phyloP scores from a whole-genome alignment of 2,888 invertebrate genomes.

The Cynaeus angustus region DNA sequence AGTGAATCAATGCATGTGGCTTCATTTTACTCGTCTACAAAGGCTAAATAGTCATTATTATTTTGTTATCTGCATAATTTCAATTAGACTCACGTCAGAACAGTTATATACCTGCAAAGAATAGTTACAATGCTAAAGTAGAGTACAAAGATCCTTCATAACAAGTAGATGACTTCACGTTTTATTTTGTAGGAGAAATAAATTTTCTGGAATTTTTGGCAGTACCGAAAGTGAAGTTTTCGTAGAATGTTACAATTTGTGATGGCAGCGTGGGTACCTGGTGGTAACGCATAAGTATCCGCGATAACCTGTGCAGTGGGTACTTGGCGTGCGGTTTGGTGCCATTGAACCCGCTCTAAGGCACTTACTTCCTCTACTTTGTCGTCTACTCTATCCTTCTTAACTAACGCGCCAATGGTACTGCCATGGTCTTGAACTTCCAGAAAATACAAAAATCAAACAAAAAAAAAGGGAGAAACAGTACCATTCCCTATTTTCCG shows the following conservation, averaged over 20 bases:
- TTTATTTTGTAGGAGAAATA: conserved; percentile 12
- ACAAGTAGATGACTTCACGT: conserved; percentile 26
- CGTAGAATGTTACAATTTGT: conserved; percentile 46
- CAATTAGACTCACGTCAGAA: conserved; percentile 43
- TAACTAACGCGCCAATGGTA: background rate
- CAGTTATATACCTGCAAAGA: conserved; percentile 47
- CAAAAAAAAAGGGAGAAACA: background rate
- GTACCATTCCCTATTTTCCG: too few species aligned
- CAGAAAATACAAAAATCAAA: background rate
- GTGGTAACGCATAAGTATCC: conserved; percentile 49
- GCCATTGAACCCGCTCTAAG: conserved; percentile 60
- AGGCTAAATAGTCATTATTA: conserved; percentile 36
- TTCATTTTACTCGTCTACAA: conserved; percentile 23
- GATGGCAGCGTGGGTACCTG: conserved; percentile 46
- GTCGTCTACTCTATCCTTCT: conserved; percentile 43
- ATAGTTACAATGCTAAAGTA: conserved; percentile 34
- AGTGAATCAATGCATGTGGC: conserved; percentile 21
- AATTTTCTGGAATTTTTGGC: conserved; percentile 16
- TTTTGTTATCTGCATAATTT: conserved; percentile 38
- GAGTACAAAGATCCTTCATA: conserved; percentile 26
- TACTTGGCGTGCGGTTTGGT: conserved; percentile 53
- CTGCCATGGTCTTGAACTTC: background rate
- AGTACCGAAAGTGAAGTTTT: conserved; percentile 35
- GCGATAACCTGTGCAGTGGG: conserved; percentile 51
- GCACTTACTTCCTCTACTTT: conserved; percentile 58